Base-by-base conservation (phyloP, 2,113 vertebrate species). In the Brienomyrus brachyistius region DNA sequence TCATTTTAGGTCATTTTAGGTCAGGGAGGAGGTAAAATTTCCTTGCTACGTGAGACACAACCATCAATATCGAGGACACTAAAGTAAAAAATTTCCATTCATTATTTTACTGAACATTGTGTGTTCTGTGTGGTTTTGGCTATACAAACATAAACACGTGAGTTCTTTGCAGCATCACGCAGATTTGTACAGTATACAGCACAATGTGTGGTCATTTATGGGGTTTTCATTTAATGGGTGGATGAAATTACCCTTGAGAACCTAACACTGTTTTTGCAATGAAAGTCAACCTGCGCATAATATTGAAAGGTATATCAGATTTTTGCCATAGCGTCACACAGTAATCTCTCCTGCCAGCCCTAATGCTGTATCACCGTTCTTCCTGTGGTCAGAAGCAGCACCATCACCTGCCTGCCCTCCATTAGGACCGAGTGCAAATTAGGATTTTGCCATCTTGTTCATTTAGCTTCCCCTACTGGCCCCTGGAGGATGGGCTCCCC, bases 231-330 rank as follows among this genome's bases (percentile, higher is more conserved):
- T 40, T 77, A 40, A 77, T 80, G 74, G 74, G 2, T 80, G 35
- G 74, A 80, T 80, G 74, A 80, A 80, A 80, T 43, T 43, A 80
- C 74, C 74, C 74, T 80, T 77, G 31, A 77, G 70, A 77, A 77
- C 10, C 31, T 40, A 77, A 7, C 70, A 77, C 5, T 17, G 35
- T 77, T 74, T 77, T 77, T 43, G 31, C 74, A 80, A 5, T 80
- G 13, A 80, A 80, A 43, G 15, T 77, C 31, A 80, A 80, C 74
- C 74, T 17, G 40, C 13, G 1, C 74, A 80, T 40, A 40, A 31
- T 40, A 7, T 40, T 77, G 70, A 77, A 77, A 17, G 10, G 10
- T n/a, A 40, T 21, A 80, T 40, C 1, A 6, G 35, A 43, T 80
- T 43, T 40, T 80, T 80, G 74, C 5, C 74, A 43, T 7, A 19